Percentiles rank a stretch among this genome's conserved stretches.
These are phyloP conservation scores for Eudorcas thomsonii DNA, from an alignment of 2,113 vertebrate genomes.

Conservation along the genomic window DNA sequence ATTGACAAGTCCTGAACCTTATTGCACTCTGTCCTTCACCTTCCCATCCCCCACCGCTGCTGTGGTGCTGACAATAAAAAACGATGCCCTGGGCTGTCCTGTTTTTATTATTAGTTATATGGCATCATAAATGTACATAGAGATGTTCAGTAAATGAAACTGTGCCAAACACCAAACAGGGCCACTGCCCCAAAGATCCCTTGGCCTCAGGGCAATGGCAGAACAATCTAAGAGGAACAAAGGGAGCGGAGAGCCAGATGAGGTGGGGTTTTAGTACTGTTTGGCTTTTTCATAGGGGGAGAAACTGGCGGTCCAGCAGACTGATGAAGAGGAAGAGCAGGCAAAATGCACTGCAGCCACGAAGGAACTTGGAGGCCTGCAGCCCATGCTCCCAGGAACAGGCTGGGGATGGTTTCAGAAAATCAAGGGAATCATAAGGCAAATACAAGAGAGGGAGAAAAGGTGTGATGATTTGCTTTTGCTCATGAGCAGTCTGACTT, in stretches of 20 bases:
- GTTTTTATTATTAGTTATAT: constrained; percentile 70
- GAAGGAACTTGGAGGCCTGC: background rate
- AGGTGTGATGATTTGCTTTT: constrained; percentile 1
- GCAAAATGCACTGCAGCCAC: background rate
- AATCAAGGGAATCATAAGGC: background rate
- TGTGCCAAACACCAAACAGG: constrained; percentile 61
- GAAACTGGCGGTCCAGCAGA: background rate
- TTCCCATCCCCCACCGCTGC: constrained; percentile 24
- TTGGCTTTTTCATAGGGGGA: background rate
- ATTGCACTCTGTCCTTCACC: background rate
- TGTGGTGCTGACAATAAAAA: constrained; percentile 49
- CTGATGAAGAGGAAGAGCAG: background rate
- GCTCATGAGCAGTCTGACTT: background rate
- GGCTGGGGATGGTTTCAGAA: background rate
- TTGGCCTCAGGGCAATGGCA: constrained; percentile 52
- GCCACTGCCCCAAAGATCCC: constrained; percentile 54
- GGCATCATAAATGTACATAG: constrained; percentile 65
- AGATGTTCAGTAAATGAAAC: constrained; percentile 71
- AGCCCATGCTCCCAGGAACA: background rate
- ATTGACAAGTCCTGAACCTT: background rate
- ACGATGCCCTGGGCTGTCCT: constrained; percentile 34
- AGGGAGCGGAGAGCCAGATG: background rate
- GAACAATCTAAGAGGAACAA: constrained; percentile 55
- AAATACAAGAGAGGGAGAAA: background rate
- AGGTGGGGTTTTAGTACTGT: constrained; percentile 31